These are phyloP conservation scores for Clupea harengus DNA, from an alignment of 2,113 vertebrate species.

Conservation along the genomic window DNA sequence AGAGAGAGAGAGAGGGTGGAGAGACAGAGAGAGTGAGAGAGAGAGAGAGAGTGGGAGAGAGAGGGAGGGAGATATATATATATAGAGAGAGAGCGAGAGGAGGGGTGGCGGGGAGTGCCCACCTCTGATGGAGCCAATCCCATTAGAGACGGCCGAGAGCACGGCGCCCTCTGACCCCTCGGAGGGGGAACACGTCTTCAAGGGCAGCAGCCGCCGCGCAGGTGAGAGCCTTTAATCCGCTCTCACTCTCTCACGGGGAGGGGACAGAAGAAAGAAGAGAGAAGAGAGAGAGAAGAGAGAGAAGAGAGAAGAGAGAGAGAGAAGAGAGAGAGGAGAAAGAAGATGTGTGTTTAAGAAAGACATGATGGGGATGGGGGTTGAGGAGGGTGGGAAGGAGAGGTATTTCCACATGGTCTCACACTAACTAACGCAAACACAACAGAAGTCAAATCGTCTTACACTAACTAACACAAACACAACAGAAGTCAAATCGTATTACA, in stretches of 20 bases:
- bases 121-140: slow-evolving; percentile 10
- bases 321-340: background rate
- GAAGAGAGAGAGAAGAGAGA: background rate
- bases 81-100: background rate
- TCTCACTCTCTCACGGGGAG: background rate
- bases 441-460: background rate
- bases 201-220: background rate
- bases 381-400: background rate
- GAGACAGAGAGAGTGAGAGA: background rate
- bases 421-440: background rate
- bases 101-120: background rate
- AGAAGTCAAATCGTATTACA: no score
- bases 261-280: background rate
- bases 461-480: background rate
- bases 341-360: background rate
- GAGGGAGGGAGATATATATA: background rate
- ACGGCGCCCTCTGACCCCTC: slow-evolving; percentile 7
- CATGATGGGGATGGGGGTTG: background rate
- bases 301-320: background rate
- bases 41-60: background rate
- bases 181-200: background rate
- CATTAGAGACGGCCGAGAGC: background rate
- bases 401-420: background rate
- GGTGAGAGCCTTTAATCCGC: background rate
- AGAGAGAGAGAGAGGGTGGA: background rate